These are phyloP conservation scores for Nycteola revayana DNA, from an alignment of 2,888 invertebrate species.

Conservation along the genomic window DNA sequence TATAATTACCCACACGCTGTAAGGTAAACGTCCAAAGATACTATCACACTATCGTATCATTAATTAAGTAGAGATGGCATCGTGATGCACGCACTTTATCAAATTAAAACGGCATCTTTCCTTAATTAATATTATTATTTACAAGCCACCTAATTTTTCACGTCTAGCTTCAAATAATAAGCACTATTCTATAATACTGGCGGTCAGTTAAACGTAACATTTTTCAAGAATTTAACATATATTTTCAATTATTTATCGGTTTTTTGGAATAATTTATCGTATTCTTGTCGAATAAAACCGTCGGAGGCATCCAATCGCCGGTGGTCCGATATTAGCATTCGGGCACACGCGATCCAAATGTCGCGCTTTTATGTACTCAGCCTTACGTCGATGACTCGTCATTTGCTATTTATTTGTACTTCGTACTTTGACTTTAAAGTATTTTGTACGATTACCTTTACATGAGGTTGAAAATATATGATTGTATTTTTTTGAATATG, in stretches of 20 bases:
- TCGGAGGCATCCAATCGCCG: slow-evolving; percentile 27
- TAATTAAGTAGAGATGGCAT: neutral
- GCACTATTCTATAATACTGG: neutral
- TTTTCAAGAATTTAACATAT: neutral
- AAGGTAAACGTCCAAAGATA: neutral
- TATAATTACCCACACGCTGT: neutral
- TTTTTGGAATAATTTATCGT: slow-evolving; percentile 22
- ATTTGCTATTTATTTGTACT: no score
- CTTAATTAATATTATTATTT: neutral
- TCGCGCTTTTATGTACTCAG: slow-evolving; percentile 10
- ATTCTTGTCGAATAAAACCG: slow-evolving; percentile 23
- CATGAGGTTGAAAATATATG: no score
- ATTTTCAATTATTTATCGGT: slow-evolving; percentile 1
- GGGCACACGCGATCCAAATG: slow-evolving; percentile 37
- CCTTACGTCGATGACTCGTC: no score
- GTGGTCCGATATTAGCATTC: slow-evolving; percentile 48
- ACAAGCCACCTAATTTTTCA: neutral
- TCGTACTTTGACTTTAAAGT: no score
- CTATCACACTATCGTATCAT: no score
- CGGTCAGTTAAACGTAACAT: neutral
- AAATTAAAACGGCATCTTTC: neutral
- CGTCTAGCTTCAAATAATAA: neutral
- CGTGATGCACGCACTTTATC: neutral
- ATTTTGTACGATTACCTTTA: no score
- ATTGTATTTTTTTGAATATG: no score